Conservation (phyloP, 2,113 vertebrate genomes). For the Naja naja region DNA sequence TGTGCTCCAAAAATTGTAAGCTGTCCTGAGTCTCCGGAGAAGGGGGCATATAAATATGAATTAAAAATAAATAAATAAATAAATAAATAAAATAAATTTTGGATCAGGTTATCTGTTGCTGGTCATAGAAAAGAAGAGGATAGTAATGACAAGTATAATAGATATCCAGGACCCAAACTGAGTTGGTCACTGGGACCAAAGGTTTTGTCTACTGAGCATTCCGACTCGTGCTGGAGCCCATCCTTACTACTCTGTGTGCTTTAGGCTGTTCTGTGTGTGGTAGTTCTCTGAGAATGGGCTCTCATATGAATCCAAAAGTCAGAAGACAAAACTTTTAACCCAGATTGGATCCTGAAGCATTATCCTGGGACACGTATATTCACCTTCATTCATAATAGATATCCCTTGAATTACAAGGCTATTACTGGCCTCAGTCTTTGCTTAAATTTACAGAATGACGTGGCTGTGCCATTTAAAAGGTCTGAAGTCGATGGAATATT, state of each 20-base stretch:
- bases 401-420: neutral
- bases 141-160: neutral
- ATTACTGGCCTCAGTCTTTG: neutral
- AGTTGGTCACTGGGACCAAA: neutral
- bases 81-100: neutral
- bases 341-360: neutral
- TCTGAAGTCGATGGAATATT: neutral
- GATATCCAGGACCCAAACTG: neutral
- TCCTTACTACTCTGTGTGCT: neutral
- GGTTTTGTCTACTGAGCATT: neutral
- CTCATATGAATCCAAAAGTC: neutral
- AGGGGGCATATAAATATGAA: too few species aligned
- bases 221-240: neutral
- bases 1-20: too few species aligned
- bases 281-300: neutral
- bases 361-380: neutral
- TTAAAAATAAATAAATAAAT: too few species aligned
- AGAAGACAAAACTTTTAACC: neutral
- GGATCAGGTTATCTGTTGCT: neutral
- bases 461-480: neutral
- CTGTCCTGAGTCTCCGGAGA: too few species aligned
- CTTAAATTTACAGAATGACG: neutral
- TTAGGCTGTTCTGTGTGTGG: neutral
- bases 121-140: neutral
- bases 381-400: neutral